A percentile compares a stretch with the other conserved stretches of the same genome.
phyloP scores from a whole-genome alignment of 2,888 invertebrate species.

The Erebia aethiops region DNA sequence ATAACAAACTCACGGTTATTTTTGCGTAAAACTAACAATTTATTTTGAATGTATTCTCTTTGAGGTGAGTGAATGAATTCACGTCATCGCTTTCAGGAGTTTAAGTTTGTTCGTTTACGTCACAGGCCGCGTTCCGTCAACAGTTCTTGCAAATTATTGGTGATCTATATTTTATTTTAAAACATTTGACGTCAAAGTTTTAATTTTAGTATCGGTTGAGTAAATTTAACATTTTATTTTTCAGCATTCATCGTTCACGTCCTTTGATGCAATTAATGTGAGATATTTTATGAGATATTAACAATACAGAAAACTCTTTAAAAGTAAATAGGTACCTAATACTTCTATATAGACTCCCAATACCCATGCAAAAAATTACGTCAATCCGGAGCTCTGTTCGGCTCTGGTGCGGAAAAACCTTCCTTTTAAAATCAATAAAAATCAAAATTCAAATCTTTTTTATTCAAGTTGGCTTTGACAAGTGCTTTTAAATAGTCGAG shows the following conservation, averaged over 20 bases:
- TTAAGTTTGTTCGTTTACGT: constrained; percentile 39
- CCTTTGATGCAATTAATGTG: background rate
- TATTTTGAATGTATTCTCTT: constrained; percentile 14
- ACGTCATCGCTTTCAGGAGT: constrained; percentile 37
- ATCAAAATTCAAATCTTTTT: too few species aligned
- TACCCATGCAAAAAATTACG: too few species aligned
- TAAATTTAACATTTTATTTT: constrained; percentile 23
- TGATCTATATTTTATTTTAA: constrained; percentile 30
- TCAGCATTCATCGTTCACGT: background rate
- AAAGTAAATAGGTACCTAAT: too few species aligned
- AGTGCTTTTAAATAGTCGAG: too few species aligned
- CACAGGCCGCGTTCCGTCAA: constrained; percentile 35
- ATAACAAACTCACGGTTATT: background rate
- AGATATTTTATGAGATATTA: too few species aligned
- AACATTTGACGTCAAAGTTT: constrained; percentile 35
- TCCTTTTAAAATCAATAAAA: too few species aligned
- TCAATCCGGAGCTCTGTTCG: too few species aligned
- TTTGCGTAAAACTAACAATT: constrained; percentile 9
- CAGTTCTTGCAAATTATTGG: constrained; percentile 33
- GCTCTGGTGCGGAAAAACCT: too few species aligned
- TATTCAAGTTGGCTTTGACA: too few species aligned
- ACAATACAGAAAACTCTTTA: too few species aligned
- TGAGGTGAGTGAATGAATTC: constrained; percentile 37
- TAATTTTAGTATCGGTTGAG: constrained; percentile 29
- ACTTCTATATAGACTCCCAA: too few species aligned